Conservation (phyloP, 2,888 invertebrate genomes). For the Desoria tigrina region DNA sequence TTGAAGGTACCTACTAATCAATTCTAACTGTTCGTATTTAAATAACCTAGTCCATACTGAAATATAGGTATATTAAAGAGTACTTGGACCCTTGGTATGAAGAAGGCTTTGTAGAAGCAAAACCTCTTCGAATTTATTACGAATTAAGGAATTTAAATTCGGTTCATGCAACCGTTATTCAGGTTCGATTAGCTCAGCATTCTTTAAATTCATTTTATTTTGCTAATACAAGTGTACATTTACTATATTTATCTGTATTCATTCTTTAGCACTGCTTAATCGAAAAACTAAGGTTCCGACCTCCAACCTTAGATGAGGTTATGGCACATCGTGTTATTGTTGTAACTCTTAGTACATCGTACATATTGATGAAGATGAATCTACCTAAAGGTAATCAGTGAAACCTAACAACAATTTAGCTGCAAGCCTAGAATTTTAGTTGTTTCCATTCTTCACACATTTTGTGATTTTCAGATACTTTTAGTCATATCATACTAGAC, state of each 20-base stretch:
- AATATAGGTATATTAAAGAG: constrained; percentile 69
- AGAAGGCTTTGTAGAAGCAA: constrained; percentile 67
- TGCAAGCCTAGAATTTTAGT: constrained; percentile 56
- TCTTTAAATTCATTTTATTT: too few relatives aligned
- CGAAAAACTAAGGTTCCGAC: constrained; percentile 65
- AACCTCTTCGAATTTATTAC: constrained; percentile 77
- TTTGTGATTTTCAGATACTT: constrained; percentile 63
- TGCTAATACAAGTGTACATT: not conserved
- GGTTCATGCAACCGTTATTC: constrained; percentile 69
- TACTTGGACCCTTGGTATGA: constrained; percentile 74
- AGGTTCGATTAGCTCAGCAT: constrained; percentile 59
- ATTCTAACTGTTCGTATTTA: too few relatives aligned
- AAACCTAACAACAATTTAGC: not conserved
- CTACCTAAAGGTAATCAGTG: constrained; percentile 63
- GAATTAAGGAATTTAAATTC: constrained; percentile 76
- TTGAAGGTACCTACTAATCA: too few relatives aligned
- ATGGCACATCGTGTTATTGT: constrained; percentile 71
- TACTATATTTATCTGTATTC: too few relatives aligned
- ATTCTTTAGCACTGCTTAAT: constrained; percentile 70
- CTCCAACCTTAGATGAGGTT: constrained; percentile 72
- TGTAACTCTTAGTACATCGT: constrained; percentile 76
- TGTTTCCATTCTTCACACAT: constrained; percentile 75
- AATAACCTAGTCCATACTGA: too few relatives aligned
- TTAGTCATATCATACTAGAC: constrained; percentile 80
- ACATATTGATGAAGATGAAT: constrained; percentile 70